Conservation (phyloP, 2,113 vertebrate genomes). For the Ctenomys sociabilis region DNA sequence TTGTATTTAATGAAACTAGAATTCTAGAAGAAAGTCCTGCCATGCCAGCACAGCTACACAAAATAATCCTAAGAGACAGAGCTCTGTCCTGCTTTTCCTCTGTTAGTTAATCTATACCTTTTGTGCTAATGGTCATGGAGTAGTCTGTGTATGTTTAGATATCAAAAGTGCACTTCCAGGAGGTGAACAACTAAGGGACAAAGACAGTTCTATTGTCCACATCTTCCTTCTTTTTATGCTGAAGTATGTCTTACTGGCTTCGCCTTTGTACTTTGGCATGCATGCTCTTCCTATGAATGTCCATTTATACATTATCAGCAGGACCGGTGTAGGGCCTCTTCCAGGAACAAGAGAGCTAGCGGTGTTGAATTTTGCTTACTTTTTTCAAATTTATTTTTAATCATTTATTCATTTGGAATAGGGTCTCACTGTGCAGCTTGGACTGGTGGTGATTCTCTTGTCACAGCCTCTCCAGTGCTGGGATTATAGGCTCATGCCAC, state of each 20-base stretch:
- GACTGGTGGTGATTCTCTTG: too few relatives aligned
- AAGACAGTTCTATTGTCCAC: neutral
- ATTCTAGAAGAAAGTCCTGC: neutral
- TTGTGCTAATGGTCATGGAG: neutral
- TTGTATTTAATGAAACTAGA: neutral
- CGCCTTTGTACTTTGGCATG: neutral
- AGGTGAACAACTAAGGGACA: neutral
- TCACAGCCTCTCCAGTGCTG: too few relatives aligned
- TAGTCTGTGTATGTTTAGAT: neutral
- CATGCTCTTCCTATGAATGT: neutral
- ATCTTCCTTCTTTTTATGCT: neutral
- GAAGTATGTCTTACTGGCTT: neutral
- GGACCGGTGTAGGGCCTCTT: neutral
- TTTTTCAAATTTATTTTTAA: neutral
- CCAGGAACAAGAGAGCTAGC: neutral
- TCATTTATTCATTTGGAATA: too few relatives aligned
- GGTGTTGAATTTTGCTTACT: neutral
- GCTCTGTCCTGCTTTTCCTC: neutral
- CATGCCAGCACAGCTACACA: rapidly evolving
- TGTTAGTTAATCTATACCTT: neutral
- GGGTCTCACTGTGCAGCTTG: too few relatives aligned
- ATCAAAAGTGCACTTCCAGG: neutral
- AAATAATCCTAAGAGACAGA: neutral
- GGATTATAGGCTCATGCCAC: too few relatives aligned
- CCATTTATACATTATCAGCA: neutral